These are phyloP conservation scores for Xyrauchen texanus DNA, from an alignment of 2,113 vertebrate species.

Conservation along the genomic window DNA sequence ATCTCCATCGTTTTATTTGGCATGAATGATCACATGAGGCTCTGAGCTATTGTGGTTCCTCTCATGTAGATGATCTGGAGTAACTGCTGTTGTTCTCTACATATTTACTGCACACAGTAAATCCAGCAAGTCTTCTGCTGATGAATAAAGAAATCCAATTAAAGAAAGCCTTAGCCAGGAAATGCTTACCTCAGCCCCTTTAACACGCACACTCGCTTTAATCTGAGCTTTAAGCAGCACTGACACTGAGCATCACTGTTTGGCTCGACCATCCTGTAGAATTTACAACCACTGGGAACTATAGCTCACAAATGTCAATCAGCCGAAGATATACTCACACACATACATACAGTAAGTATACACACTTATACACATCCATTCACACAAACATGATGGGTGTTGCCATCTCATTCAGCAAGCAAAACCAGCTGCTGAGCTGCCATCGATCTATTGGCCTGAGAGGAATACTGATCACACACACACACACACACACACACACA, in stretches of 20 bases:
- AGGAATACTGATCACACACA: slow-evolving; percentile 31
- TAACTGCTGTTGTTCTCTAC: slow-evolving; percentile 37
- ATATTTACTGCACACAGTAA: slow-evolving; percentile 42
- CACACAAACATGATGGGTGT: slow-evolving; percentile 9
- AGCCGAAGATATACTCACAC: neutral
- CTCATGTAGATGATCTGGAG: slow-evolving; percentile 17
- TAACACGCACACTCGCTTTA: slow-evolving; percentile 11
- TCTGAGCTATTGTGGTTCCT: neutral
- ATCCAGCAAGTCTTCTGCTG: slow-evolving; percentile 47
- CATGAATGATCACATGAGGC: slow-evolving; percentile 11
- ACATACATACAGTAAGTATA: neutral
- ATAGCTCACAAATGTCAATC: slow-evolving; percentile 48
- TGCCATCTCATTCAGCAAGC: slow-evolving; percentile 40
- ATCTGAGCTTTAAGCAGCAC: slow-evolving; percentile 26
- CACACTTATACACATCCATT: neutral
- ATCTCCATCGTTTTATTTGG: neutral
- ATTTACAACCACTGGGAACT: slow-evolving; percentile 59
- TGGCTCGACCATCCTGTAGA: slow-evolving; percentile 20
- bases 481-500: too few species aligned
- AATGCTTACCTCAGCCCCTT: slow-evolving; percentile 55
- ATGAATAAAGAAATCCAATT: slow-evolving; percentile 60
- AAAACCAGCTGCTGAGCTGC: slow-evolving; percentile 26
- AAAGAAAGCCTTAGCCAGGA: slow-evolving; percentile 29
- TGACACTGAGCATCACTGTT: slow-evolving; percentile 32
- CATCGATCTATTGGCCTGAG: slow-evolving; percentile 36